Evolutionary conservation across 2,797 vertebrate genomes (phyloP), one percentile per base, ranked within the genome.

Genomic region (Pseudochromis fuscus): DNA sequence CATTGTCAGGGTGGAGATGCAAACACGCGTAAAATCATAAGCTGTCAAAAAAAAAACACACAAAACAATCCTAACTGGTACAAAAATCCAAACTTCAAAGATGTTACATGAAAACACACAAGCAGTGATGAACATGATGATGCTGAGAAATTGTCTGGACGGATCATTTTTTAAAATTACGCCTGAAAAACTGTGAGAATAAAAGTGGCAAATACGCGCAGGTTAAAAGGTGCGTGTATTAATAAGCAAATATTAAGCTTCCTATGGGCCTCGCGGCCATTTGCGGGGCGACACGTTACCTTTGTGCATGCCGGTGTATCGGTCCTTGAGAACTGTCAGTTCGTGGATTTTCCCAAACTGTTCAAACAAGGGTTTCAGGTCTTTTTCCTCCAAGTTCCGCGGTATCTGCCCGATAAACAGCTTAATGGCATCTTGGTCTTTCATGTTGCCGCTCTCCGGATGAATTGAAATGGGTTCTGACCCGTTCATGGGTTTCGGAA

Each of bases 341-440:
- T 98, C 97, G 94, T 98, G 96, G 95, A 99, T 99, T 93, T 96
- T 96, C 92, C 97, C 97, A 93, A 99, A 99, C 94, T 98, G 95
- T 94, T 99, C 97, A 91, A 99, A 99, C 84, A 99, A 95, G 55
- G 97, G 97, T 78, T 97, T 97, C 83, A 99, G 96, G 93, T 99
- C 97, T 88, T 95, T 97, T 88, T 99, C 97, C 88, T 98, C 96
- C 92, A 98, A 95, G 95, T 98, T 96, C 86, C 97, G 96, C 86
- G 97, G 97, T 91, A 98, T 99, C 95, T 99, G 97, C 92, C 97
- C 97, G 93, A 99, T 96, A 94, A 99, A 99, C 82, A 99, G 96
- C 95, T 98, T 98, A 93, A 99, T 99, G 93, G 97, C 97, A 93
- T 98, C 97, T 93, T 97, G 96, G 94, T 98, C 96, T 94, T 98